Evolutionary conservation across 2,888 invertebrate species (phyloP), one percentile per base, ranked within the genome.

Genomic region (Eugnorisma glareosa): DNA sequence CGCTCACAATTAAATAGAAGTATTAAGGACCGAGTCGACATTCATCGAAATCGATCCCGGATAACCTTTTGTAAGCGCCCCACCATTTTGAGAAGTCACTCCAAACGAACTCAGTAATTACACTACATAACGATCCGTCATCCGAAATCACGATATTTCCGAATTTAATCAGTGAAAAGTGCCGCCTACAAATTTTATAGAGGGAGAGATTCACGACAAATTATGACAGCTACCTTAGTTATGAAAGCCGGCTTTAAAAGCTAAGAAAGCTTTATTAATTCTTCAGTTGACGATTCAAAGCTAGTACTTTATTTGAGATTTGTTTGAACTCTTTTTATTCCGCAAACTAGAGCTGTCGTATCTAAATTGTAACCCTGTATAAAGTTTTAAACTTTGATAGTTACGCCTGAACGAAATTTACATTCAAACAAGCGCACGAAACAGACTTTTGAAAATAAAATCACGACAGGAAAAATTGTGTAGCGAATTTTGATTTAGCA

Each of bases 1-100:
- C 31, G n/a, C n/a, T 70, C 57, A 40, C 72, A 72, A 74, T 75
- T 35, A 77, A 61, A 81, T 73, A 61, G 13, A 74, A 67, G 69
- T 85, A 69, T 72, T 64, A 82, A 63, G 15, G 40, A 61, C 24
- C n/a, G 35, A 69, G 73, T 64, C 57, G 45, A 69, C 61, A 67
- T 73, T 76, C 69, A 79, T 67, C 37, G 45, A 11, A 64, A 86
- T 73, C 68, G 67, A 70, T 82, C 21, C 13, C 37, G n/a, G n/a
- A 67, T 76, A 82, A 74, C 72, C 79, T 84, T 82, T 81, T 85
- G 54, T 76, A 40, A n/a, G 8, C 11, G n/a, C 15, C n/a, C 28
- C 57, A 66, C 35, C 31, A 70, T 80, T 76, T 71, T 24, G 67
- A 67, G 45, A 45, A 63, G 69, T 68, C 66, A 54, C n/a, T n/a